Conservation (phyloP, 2,113 vertebrate genomes). For the Pomatostomus ruficeps region DNA sequence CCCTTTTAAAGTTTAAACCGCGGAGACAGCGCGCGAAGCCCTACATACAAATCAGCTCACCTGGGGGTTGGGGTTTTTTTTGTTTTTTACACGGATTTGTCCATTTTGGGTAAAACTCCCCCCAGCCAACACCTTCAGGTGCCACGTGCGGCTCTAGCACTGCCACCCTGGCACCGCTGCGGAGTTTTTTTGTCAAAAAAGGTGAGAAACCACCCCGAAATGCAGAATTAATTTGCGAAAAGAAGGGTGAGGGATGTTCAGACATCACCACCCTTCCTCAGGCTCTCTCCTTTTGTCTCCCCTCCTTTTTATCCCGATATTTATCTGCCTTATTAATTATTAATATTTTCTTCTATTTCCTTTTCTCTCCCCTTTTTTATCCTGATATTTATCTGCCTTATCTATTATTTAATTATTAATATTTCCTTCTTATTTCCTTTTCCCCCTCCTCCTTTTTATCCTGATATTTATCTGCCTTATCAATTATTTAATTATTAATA, state of each 20-base stretch:
- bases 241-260: neutral
- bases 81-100: too few relatives aligned
- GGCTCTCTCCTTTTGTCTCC: neutral
- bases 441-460: too few relatives aligned
- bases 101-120: neutral
- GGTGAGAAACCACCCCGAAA: neutral
- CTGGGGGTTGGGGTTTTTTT: neutral
- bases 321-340: neutral
- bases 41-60: neutral
- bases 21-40: accelerated
- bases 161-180: neutral
- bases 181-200: neutral
- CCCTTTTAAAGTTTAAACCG: neutral
- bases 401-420: too few relatives aligned
- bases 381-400: too few relatives aligned
- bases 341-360: neutral
- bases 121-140: neutral
- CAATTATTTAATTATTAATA: too few relatives aligned
- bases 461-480: too few relatives aligned
- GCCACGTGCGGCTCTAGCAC: neutral
- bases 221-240: neutral
- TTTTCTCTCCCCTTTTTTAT: neutral
- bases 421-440: too few relatives aligned
- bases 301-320: neutral
- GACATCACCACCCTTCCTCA: neutral